A percentile compares a stretch with the other conserved stretches of the same genome.
These are phyloP conservation scores for Hyles vespertilio DNA, from an alignment of 1,140 invertebrate genomes.

Conservation along the genomic window DNA sequence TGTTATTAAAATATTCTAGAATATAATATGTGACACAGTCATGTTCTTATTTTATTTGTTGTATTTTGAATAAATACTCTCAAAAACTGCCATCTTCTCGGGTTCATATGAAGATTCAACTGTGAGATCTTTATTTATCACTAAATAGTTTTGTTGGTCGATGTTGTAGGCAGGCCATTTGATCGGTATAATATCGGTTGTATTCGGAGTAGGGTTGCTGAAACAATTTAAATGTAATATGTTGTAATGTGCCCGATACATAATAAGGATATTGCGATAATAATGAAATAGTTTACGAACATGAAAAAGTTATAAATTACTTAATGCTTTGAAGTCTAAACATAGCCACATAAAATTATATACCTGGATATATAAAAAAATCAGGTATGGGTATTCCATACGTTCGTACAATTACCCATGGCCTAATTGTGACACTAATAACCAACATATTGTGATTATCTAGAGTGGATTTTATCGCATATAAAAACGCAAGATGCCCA, in stretches of 20 bases:
- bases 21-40: no score
- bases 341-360: no score
- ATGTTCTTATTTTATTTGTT: conserved; percentile 7
- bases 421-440: no score
- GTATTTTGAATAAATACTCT: conserved; percentile 22
- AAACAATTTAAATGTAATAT: conserved; percentile 11
- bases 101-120: conserved; percentile 11
- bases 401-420: no score
- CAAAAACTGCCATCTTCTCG: conserved; percentile 15
- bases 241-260: neutral
- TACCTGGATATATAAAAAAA: no score
- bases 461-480: no score
- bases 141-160: conserved; percentile 16
- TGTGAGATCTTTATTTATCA: conserved; percentile 15
- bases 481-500: no score
- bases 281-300: neutral
- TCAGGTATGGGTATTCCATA: no score
- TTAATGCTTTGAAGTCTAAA: neutral
- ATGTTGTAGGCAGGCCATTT: conserved; percentile 27
- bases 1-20: no score
- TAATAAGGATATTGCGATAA: neutral
- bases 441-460: no score
- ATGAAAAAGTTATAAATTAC: neutral
- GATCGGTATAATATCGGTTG: conserved; percentile 1
- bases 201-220: conserved; percentile 27